Percentiles rank a stretch among this genome's conserved stretches.
phyloP scores from a whole-genome alignment of 2,113 vertebrate genomes.

The Anhinga anhinga region DNA sequence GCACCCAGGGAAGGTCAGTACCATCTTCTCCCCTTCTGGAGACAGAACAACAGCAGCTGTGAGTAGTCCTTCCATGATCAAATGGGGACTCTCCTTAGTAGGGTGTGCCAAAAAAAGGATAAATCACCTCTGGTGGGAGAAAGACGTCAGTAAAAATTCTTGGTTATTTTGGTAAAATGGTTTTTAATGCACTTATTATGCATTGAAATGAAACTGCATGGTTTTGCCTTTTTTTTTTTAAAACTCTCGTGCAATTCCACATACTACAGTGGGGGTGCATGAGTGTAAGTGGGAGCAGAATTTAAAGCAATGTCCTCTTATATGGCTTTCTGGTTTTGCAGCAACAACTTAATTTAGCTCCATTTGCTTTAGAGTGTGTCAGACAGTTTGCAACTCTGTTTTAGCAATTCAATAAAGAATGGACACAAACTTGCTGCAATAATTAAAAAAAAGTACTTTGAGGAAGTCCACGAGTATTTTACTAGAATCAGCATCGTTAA shows the following conservation, averaged over 20 bases:
- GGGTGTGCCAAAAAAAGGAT: not conserved
- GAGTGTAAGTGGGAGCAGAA: not conserved
- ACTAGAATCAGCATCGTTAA: not conserved
- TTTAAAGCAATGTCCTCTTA: not conserved
- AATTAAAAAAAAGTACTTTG: not conserved
- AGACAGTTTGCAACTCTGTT: not conserved
- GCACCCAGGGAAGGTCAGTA: not conserved
- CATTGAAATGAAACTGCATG: not conserved
- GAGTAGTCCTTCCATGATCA: not conserved
- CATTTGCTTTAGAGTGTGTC: not conserved
- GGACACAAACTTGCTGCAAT: not conserved
- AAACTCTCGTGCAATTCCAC: not conserved
- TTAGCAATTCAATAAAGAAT: not conserved
- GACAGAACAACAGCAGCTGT: not conserved
- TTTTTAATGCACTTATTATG: not conserved
- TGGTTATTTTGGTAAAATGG: not conserved
- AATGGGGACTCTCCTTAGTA: not conserved
- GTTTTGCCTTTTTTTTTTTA: not conserved
- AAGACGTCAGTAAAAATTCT: not conserved
- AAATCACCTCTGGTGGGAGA: not conserved
- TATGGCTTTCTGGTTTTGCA: not conserved
- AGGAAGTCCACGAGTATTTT: not conserved
- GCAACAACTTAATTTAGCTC: not conserved
- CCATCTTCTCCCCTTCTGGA: not conserved
- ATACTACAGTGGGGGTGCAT: not conserved